Evolutionary conservation across 1,140 invertebrate genomes (phyloP), one percentile per base, ranked within the genome.

Genomic region (Yoshiicerus persimilis): DNA sequence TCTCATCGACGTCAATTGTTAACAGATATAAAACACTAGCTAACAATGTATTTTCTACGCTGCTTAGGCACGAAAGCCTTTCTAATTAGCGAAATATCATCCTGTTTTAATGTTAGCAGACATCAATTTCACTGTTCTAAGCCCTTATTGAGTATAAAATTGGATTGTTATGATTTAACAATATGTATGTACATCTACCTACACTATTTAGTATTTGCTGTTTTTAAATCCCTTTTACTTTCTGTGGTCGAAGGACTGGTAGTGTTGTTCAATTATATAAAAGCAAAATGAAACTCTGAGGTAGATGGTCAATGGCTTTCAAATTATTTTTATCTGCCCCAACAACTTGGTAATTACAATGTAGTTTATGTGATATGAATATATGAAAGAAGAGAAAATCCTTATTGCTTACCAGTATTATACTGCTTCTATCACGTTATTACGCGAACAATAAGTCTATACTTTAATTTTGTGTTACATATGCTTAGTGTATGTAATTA

Each of bases 101-200:
- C 30, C 30, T 80, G 75, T 80, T n/a, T n/a, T 70, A 38, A 80
- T 38, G 75, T 80, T 80, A 36, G 32, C 75, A 80, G 75, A 36
- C 34, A 38, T 38, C 38, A 80, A 80, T 36, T 80, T 80, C 32
- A 80, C n/a, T 80, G 30, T 36, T 66, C 20, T 23, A 2, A 66
- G 25, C 25, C 25, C 32, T 80, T 77, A 77, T 77, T 30, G 30
- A 32, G 75, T 36, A 80, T 75, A 75, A 75, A 64, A 20, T 36
- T 32, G 75, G 32, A 80, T 80, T 80, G 32, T 32, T 80, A 80
- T 80, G 75, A 80, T 80, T 80, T 80, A 80, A 80, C 75, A 80
- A 36, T 36, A 36, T 38, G 23, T 70, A 70, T 70, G 23, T 56
- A 56, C 16, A n/a, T 70, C 13, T 10, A 23, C 4, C 20, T 70